Base-by-base conservation (phyloP, 2,888 invertebrate genomes). In the Micoletzkya japonica region DNA sequence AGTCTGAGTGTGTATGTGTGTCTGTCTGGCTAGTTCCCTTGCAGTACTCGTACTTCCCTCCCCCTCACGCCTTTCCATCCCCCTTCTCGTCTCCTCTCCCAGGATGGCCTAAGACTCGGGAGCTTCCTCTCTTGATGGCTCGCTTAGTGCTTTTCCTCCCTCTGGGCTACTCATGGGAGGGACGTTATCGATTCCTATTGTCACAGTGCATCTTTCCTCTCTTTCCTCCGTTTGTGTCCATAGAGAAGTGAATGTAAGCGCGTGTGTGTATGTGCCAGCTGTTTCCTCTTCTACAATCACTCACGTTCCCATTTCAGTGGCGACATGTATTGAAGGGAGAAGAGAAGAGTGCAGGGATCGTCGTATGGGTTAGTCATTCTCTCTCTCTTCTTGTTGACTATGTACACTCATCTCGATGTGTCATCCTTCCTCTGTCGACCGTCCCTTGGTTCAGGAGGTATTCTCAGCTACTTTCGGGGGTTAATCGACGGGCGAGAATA, bases 401-500 rank as follows among this genome's bases (percentile, higher is more conserved):
- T n/a, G n/a, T n/a, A n/a, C n/a, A n/a, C n/a, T n/a, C n/a, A n/a
- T n/a, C n/a, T n/a, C n/a, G n/a, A n/a, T n/a, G n/a, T n/a, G n/a
- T n/a, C n/a, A n/a, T n/a, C n/a, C n/a, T n/a, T n/a, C n/a, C n/a
- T n/a, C n/a, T n/a, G n/a, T n/a, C n/a, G n/a, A n/a, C n/a, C n/a
- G n/a, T n/a, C n/a, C n/a, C n/a, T n/a, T 17, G 20, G 89, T 90
- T 57, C 88, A 94, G 95, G 95, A 89, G 94, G 94, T 86, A 88
- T 95, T 86, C 90, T 95, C 87, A 94, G 94, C 89, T 95, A 95
- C 88, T 95, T 97, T 88, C 91, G 93, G 85, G 92, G 92, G 82
- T 89, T 96, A 82, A 86, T 89, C 79, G 88, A 88, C n/a, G 84
- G 82, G 37, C 86, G 86, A 74, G 88, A 89, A 76, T 86, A 88